Evolutionary conservation across 2,797 vertebrate species (phyloP), one percentile per base, ranked within the genome.

Genomic region (Enteromius fasciolatus): DNA sequence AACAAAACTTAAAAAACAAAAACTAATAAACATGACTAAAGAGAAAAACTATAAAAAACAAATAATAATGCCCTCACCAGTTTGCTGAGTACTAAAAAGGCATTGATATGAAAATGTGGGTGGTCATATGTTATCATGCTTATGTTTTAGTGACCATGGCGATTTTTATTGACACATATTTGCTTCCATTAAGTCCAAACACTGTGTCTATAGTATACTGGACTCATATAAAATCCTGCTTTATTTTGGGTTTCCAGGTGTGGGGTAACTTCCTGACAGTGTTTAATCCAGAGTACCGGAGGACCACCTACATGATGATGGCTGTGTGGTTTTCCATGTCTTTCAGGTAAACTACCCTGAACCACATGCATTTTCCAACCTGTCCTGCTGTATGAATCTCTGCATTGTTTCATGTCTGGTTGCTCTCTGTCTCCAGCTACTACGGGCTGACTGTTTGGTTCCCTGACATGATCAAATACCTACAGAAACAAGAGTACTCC

Each of bases 271-370:
- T 98, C 91, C 94, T 92, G 85, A 91, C 95, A 1, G 91, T 97
- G 81, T 99, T 99, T 25, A 93, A 93, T 0, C 96, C 97, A 0
- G 95, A 98, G 86, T 98, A 96, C 72, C 95, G 96, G 1, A 96
- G 97, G n/a, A 95, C 96, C 87, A 99, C 97, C 0, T 94, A 97
- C 83, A 97, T 98, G 96, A 96, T 99, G 97, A 98, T 99, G 97
- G 97, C 97, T 0, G 97, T 99, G 17, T 99, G 97, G 98, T 98
- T 99, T 93, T 98, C 97, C 77, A 99, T 99, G 97, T 98, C 97
- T 33, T 99, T 99, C 94, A 99, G 98, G 98, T 99, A 86, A 86
- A 25, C 61, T 36, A 7, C 57, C 6, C 57, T 67, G 11, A 14
- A 11, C 15, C 5, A 61, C 59, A 7, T 61, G 59, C 12, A 28